Evolutionary conservation across 2,113 vertebrate species (phyloP), one percentile per base, ranked within the genome.

Genomic region (Dolichallabes microphthalmus): DNA sequence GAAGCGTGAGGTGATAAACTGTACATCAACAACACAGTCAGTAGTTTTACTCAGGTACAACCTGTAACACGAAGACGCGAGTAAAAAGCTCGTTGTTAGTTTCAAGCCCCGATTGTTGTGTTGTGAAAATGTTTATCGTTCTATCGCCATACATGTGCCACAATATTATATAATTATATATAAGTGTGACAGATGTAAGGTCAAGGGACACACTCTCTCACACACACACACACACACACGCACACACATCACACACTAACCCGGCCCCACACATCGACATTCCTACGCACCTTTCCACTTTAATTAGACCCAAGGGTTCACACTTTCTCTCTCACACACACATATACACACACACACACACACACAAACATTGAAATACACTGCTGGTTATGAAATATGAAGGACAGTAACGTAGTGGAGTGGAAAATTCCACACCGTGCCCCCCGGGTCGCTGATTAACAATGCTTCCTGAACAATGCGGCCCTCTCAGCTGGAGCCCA

Each of bases 221-320:
- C 58, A 35, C 84, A 64, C 82, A 30, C 64, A 35, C 13, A 35
- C 71, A 57, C 57, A 39, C 71, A 69, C 66, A 69, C 1, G 3
- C 30, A 68, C 32, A 14, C 71, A 74, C 30, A 39, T 30, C 68
- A 39, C 39, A 66, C 52, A 14, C 10, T n/a, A 25, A 52, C 73
- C 10, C 45, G 50, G 63, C 25, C 39, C n/a, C 66, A 50, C 53
- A 55, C 19, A 63, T 69, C 60, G 45, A 68, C 85, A 81, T 78
- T 22, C 79, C 87, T 39, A 74, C 85, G 85, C 89, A 87, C 35
- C 27, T 64, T 64, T 27, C 45, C 17, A 30, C 35, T 77, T 82
- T 83, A 85, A 66, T 73, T 84, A 85, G 84, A 85, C 79, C 82
- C 39, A 20, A 50, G 57, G 55, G 68, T 39, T 61, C 82, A 55